Conservation (phyloP, 1,140 invertebrate genomes). For the Drosophila nigromelanica region DNA sequence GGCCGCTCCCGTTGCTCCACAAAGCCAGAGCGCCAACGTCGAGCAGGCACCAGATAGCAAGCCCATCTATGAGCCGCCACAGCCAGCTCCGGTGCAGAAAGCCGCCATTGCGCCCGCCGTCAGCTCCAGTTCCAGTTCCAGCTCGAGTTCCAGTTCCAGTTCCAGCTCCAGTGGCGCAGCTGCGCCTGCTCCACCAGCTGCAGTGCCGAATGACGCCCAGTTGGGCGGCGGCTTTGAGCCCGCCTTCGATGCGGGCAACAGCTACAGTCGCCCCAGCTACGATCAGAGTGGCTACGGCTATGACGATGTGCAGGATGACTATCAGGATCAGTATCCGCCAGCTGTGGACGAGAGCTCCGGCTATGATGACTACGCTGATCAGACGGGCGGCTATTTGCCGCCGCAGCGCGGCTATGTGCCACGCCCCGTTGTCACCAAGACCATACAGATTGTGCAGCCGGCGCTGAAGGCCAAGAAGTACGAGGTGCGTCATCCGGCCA, state of each 20-base stretch:
- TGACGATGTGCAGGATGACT: conserved; percentile 68
- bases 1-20: conserved; percentile 51
- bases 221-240: conserved; percentile 11
- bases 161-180: conserved; percentile 2
- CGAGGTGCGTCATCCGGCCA: conserved; percentile 87
- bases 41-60: conserved; percentile 58
- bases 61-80: conserved; percentile 61
- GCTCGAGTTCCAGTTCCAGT: conserved; percentile 13
- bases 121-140: conserved; percentile 14
- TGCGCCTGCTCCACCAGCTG: conserved; percentile 7
- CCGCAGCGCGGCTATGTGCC: conserved; percentile 55
- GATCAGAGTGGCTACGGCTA: conserved; percentile 59
- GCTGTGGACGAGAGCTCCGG: conserved; percentile 60
- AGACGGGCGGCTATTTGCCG: conserved; percentile 59
- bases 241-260: conserved; percentile 44
- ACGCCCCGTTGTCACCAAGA: conserved; percentile 77
- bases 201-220: conserved; percentile 36
- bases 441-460: conserved; percentile 79
- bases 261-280: conserved; percentile 67
- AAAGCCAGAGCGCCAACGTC: conserved; percentile 52
- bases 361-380: conserved; percentile 68
- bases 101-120: conserved; percentile 25
- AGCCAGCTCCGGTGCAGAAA: conserved; percentile 23
- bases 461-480: conserved; percentile 81
- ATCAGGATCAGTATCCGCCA: conserved; percentile 73